phyloP scores from a whole-genome alignment of 1,140 invertebrate species.

The Pogonomyrmex barbatus region DNA sequence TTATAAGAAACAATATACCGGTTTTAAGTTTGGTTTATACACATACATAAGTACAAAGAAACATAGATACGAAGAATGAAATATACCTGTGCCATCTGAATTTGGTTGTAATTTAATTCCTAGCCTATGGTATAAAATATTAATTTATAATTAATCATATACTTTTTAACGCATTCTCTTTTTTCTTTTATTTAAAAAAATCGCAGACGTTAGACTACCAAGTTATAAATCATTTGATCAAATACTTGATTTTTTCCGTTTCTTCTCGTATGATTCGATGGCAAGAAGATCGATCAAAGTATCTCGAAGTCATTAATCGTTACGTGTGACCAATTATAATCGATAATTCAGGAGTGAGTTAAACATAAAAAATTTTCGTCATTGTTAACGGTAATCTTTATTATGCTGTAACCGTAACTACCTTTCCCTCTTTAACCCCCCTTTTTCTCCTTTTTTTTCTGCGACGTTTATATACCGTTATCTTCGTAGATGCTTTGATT shows the following conservation, averaged over 20 bases:
- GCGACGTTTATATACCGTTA: constrained; percentile 49
- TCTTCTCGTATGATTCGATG: not conserved
- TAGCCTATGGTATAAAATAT: not conserved
- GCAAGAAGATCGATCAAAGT: not conserved
- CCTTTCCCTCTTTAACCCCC: constrained; percentile 38
- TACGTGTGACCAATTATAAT: not conserved
- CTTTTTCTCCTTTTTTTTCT: constrained; percentile 26
- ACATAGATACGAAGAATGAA: not conserved
- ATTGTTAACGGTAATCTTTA: constrained; percentile 59
- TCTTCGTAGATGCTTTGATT: constrained; percentile 32
- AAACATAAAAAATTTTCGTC: not conserved
- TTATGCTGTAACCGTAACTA: constrained; percentile 6
- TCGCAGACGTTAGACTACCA: not conserved
- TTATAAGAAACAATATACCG: not conserved
- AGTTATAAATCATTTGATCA: not conserved
- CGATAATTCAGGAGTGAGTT: not conserved
- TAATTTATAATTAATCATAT: constrained; percentile 8
- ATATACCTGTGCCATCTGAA: constrained; percentile 41
- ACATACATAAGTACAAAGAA: not conserved
- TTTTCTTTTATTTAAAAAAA: not conserved
- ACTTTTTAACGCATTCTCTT: not conserved
- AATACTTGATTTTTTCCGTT: not conserved
- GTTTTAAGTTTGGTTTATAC: constrained; percentile 34
- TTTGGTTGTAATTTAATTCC: not conserved
- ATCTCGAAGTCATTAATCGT: not conserved